Base-by-base conservation (phyloP, 2,888 invertebrate species). In the Phyto melanocephala region DNA sequence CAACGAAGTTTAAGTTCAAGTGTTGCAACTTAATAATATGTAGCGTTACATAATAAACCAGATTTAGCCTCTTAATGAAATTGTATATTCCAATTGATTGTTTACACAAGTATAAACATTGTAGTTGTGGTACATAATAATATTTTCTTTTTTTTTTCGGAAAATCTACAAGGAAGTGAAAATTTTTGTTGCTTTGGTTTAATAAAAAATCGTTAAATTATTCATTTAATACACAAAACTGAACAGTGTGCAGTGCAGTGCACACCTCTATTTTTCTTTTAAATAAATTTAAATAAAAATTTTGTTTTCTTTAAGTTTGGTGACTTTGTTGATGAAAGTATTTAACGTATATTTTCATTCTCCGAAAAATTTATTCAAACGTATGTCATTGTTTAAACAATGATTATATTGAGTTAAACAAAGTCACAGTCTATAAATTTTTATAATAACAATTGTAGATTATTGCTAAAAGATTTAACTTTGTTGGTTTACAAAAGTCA, bases 1-100 rank as follows among this genome's bases (percentile, higher is more conserved):
- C 35, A 76, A 22, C 67, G 75, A 84, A 82, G 83, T 80, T 81
- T 77, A 84, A 84, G 85, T 85, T 84, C 83, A 84, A 85, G 75
- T 82, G 80, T 56, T 78, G 81, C 50, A 62, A 56, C 50, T 35
- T 68, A 40, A 17, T 50, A 71, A 37, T 54, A 24, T 52, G 65
- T 60, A 15, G 24, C 13, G 54, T 84, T 84, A 60, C 83, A 67
- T 83, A 84, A 84, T 58, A 68, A 77, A 75, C 77, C 37, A 28
- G 80, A 67, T 79, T 67, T 42, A 11, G n/a, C n/a, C 37, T 79
- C 7, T 50, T 33, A 71, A 74, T 60, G 56, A 63, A 71, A 52
- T 24, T 22, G 20, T 52, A 56, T 56, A 60, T 54, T 67, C 72
- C 42, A 42, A 28, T 71, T 65, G 47, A 15, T 33, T 24, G 71